Evolutionary conservation across 2,888 invertebrate species (phyloP), one percentile per base, ranked within the genome.

Genomic region (Alentia gelatinosa): DNA sequence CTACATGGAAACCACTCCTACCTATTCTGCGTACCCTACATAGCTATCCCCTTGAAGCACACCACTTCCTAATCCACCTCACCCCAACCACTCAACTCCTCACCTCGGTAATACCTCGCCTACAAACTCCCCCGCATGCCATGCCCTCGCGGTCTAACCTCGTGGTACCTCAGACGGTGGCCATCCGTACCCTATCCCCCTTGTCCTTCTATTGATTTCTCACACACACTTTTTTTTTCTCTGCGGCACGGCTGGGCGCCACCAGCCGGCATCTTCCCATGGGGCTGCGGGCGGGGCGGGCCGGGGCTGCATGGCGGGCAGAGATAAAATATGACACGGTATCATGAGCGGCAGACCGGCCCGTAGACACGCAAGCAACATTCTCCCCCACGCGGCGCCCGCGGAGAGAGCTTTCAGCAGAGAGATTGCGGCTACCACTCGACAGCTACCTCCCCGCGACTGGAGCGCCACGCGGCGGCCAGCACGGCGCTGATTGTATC

Each of bases 301-400:
- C 74, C 33, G 74, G n/a, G 33, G 35, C 47, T 30, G 86, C 35
- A 47, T 86, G 86, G 30, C 86, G 5, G 30, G 42, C 30, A 19
- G 47, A 86, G 86, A 86, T 86, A 86, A 86, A 86, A 47, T 86
- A 47, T 42, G 86, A 86, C 42, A 42, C 50, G 86, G 50, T 86
- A 86, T 50, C 50, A 79, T 79, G 79, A 4, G 79, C 79, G 37
- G 37, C 37, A n/a, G 23, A 19, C 23, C 15, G 23, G 23, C 30
- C 33, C 30, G 74, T 26, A 74, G 74, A 74, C 74, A 74, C 26
- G 74, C 74, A 33, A 74, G 35, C 26, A 39, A 15, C 83, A 83
- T 39, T 39, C 39, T 83, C 83, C 83, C 83, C 79, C 83, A 35
- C 39, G 83, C 40, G 30, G 3, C 5, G 26, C 74, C 74, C 74